phyloP scores from a whole-genome alignment of 2,113 vertebrate genomes.

The Saccopteryx bilineata region DNA sequence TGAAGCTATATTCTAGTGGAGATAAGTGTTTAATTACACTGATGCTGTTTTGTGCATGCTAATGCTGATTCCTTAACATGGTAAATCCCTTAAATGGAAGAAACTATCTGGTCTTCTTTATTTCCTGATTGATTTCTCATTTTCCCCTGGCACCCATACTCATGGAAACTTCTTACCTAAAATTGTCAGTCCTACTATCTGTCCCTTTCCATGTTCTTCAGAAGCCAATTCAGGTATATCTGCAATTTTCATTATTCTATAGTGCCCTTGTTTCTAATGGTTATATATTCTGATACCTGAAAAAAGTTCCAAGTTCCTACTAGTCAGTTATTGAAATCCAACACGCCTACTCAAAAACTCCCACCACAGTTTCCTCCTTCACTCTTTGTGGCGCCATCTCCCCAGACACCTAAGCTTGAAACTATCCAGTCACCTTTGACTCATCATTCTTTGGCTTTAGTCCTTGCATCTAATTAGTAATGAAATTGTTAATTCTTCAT shows the following conservation, averaged over 20 bases:
- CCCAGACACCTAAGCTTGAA: conserved; percentile 29
- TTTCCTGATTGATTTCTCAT: background rate
- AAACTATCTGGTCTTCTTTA: background rate
- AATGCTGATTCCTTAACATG: background rate
- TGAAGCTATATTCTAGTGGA: background rate
- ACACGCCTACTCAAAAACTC: background rate
- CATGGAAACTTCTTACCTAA: background rate
- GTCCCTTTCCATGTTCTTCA: background rate
- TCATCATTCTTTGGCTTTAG: conserved; percentile 52
- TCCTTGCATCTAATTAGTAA: conserved; percentile 64
- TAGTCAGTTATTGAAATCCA: background rate
- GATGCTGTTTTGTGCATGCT: background rate
- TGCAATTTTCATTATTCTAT: background rate
- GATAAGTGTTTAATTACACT: background rate
- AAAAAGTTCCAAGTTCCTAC: background rate
- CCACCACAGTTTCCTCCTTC: background rate
- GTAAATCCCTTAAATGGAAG: background rate
- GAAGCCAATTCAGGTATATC: background rate
- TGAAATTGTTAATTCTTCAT: conserved; percentile 37
- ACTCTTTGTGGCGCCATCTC: background rate
- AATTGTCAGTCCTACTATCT: background rate
- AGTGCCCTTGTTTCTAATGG: background rate
- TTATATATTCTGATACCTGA: background rate
- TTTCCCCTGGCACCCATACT: background rate
- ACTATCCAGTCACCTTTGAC: conserved; percentile 72